Evolutionary conservation across 2,797 vertebrate genomes (phyloP).

Genomic region (Sus cebifrons): DNA sequence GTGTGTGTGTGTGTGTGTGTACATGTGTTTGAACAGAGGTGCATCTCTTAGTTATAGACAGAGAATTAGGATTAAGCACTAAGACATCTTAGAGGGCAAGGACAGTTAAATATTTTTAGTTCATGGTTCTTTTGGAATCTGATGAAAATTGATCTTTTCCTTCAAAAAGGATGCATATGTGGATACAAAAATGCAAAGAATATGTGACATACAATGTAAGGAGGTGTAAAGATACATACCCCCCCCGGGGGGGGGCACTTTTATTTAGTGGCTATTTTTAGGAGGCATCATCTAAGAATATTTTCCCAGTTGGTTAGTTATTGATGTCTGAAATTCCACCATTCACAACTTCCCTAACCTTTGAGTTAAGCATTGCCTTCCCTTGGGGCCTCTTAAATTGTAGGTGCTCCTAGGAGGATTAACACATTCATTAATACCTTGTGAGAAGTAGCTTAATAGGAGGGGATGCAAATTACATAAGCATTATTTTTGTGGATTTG

Average conservation of each 20-base stretch:
- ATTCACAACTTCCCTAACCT: conserved; percentile 38
- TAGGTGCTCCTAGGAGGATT: not conserved
- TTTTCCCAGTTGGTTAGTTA: conserved; percentile 8
- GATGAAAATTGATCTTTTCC: conserved; percentile 36
- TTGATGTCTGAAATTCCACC: not conserved
- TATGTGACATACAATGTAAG: not conserved
- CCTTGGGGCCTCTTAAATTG: not conserved
- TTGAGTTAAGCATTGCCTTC: not conserved
- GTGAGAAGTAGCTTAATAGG: not conserved
- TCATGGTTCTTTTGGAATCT: not conserved
- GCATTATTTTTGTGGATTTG: not conserved
- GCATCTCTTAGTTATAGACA: not conserved
- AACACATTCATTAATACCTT: conserved; percentile 3
- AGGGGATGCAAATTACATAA: not conserved
- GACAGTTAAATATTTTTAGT: conserved; percentile 37
- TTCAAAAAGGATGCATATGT: not conserved
- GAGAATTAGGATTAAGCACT: conserved; percentile 5
- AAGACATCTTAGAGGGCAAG: not conserved
- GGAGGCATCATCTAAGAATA: not conserved
- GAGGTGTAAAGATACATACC: not conserved
- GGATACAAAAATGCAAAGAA: not conserved
- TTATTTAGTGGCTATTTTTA: not conserved
- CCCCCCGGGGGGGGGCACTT: not conserved
- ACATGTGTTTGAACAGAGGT: not conserved
- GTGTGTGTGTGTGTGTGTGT: too few relatives aligned